Evolutionary conservation across 2,888 invertebrate genomes (phyloP).

Genomic region (Galeopsomyia nigrocyanea): DNA sequence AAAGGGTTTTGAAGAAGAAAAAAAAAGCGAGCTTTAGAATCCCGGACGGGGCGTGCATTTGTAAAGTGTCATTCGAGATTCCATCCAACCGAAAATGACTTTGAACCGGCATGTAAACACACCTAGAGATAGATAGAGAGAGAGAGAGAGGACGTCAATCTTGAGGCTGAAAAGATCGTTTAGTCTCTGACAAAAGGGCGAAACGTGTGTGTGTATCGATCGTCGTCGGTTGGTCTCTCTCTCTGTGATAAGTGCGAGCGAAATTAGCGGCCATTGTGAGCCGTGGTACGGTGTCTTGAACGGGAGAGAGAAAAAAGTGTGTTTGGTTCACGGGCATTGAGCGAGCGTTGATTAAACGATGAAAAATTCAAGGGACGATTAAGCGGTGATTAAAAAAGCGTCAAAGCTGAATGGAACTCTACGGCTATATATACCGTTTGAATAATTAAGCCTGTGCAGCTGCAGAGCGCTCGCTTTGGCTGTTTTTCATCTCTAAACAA

Average conservation of each 20-base stretch:
- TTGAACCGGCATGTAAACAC: no score
- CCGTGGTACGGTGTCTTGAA: conserved; percentile 4
- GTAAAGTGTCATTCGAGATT: no score
- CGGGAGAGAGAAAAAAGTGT: background rate
- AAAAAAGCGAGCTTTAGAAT: no score
- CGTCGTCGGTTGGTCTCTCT: background rate
- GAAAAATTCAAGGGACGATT: conserved; percentile 62
- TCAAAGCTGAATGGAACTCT: conserved; percentile 29
- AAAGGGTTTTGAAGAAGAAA: background rate
- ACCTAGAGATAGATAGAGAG: background rate
- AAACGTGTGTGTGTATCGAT: background rate
- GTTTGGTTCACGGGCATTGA: conserved; percentile 4
- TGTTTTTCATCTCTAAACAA: no score
- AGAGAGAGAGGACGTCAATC: conserved; percentile 2
- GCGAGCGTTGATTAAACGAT: conserved; percentile 46
- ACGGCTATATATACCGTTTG: no score
- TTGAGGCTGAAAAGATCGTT: background rate
- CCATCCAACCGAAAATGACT: no score
- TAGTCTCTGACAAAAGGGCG: no score
- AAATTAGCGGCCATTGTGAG: conserved; percentile 40
- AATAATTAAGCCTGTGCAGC: no score
- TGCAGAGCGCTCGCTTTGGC: no score
- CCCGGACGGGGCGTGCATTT: no score
- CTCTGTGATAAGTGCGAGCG: conserved; percentile 28
- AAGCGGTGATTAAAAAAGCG: conserved; percentile 51